Base-by-base conservation (phyloP, 1,140 invertebrate species). In the Bombus difficillimus region DNA sequence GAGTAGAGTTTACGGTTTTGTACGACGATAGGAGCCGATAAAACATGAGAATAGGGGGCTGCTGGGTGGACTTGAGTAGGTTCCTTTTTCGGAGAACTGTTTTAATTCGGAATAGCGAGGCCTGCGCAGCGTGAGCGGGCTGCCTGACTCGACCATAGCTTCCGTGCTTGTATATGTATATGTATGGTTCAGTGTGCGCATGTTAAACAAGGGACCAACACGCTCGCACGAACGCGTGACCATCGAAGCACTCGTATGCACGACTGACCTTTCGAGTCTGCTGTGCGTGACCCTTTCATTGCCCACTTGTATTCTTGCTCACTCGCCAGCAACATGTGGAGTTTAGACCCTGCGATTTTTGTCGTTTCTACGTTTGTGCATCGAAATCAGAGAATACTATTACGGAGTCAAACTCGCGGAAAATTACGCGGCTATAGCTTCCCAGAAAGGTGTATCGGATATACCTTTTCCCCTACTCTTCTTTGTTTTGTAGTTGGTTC, bases 1-100 rank as follows among this genome's bases (percentile, higher is more conserved):
- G 83, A 89, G 87, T 43, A 68, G 83, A 83, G 88, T 90, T 84
- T 84, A 90, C 85, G 81, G 81, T 81, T 90, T 87, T 89, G 66
- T 84, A 68, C 53, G 88, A 87, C 85, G 88, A 90, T 83, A 87
- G 81, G 43, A 77, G 78, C 32, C 87, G 84, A 87, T 90, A 89
- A 89, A 87, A 75, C 57, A 12, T 3, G 28, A 37, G 53, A 32
- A 28, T 8, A 47, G 28, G 64, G 32, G 8, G 13, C n/a, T 32
- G 15, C 15, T n/a, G 28, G 59, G n/a, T 18, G 32, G 73, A 53
- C 32, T 78, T 15, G 77, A 80, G 79, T 86, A 78, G 84, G 81
- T 75, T 66, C 68, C 89, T 75, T 87, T 89, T 90, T 90, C 89
- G 77, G 64, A 71, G 85, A 89, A 89, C 59, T 76, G 62, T 87